Evolutionary conservation across 1,140 invertebrate species (phyloP), one percentile per base, ranked within the genome.

Genomic region (Trichoplusia ni): DNA sequence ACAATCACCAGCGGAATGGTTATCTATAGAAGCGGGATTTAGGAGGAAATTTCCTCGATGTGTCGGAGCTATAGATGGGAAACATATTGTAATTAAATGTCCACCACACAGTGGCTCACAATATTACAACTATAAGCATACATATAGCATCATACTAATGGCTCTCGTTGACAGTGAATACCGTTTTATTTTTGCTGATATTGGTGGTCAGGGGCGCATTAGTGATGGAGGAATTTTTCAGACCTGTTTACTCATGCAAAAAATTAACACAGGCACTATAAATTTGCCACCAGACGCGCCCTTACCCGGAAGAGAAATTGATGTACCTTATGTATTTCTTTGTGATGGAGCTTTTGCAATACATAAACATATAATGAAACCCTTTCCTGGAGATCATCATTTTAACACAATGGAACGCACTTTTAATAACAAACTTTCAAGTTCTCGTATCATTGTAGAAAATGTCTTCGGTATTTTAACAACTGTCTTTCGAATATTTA

Each of bases 261-360:
- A n/a, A n/a, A n/a, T n/a, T n/a, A n/a, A n/a, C n/a, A n/a, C n/a
- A n/a, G n/a, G n/a, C n/a, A n/a, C n/a, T n/a, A n/a, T n/a, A n/a
- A n/a, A n/a, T n/a, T n/a, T n/a, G n/a, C n/a, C n/a, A n/a, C n/a
- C n/a, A n/a, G n/a, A n/a, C n/a, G n/a, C n/a, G n/a, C n/a, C n/a
- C n/a, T n/a, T 90, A 54, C 59, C 72, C 13, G 68, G 71, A 59
- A 73, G 38, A 25, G 46, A 51, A 51, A 59, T 51, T 25, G 49
- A 69, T 40, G 8, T 84, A 5, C 73, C 81, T 8, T 83, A 80
- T 61, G 73, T 73, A 53, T 65, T 72, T 74, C 90, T 75, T 64
- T 91, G 64, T 5, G 91, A 92, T 80, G 89, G 85, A 37, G 90
- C 90, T n/a, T 92, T 92, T 73, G 69, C 84, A 19, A 59, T 92